Evolutionary conservation across 2,113 vertebrate species (phyloP).

Genomic region (Pampusana beccarii): DNA sequence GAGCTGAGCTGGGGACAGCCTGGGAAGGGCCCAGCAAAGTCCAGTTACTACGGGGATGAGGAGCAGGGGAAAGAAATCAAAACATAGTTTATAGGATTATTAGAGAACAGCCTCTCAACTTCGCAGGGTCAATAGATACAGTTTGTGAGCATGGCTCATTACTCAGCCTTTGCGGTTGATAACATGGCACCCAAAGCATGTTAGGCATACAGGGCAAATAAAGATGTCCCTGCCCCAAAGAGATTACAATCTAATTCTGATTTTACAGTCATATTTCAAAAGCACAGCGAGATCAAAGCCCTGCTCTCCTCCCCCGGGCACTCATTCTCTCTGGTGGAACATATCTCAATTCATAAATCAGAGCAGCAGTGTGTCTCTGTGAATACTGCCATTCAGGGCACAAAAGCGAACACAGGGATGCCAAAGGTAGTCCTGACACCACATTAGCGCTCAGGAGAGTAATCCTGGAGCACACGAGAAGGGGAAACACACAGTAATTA

Average conservation of each 20-base stretch:
- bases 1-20: no score
- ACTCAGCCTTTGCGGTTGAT: not conserved
- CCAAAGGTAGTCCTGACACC: not conserved
- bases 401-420: not conserved
- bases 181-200: not conserved
- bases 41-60: not conserved
- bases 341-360: not conserved
- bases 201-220: not conserved
- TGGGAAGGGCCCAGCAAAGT: not conserved
- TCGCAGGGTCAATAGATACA: not conserved
- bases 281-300: conserved; percentile 59
- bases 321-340: conserved; percentile 46
- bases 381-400: not conserved
- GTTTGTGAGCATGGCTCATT: not conserved
- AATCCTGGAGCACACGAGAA: not conserved
- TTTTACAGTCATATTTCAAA: conserved; percentile 62
- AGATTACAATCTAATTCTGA: conserved; percentile 62
- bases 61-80: not conserved
- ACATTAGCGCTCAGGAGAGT: not conserved
- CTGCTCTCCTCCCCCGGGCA: conserved; percentile 11
- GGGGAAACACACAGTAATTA: not conserved
- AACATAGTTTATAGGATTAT: not conserved
- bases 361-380: not conserved
- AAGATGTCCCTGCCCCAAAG: conserved; percentile 34
- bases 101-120: not conserved